Percentiles rank a stretch among this genome's conserved stretches.
Evolutionary conservation across 2,888 invertebrate genomes (phyloP).

Genomic region (Aromia moschata): DNA sequence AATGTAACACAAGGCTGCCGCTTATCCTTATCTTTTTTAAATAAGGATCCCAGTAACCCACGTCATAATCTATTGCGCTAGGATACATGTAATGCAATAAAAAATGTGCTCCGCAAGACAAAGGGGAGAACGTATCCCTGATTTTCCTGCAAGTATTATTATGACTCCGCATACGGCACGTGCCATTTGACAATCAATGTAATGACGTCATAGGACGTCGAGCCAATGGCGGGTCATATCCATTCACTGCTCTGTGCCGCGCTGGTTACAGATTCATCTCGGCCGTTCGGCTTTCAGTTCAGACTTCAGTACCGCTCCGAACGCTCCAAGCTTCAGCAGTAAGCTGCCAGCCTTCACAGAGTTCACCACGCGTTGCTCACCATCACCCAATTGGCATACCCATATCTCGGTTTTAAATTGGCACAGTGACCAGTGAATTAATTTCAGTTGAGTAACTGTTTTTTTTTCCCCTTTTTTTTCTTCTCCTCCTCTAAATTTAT

Average conservation of each 20-base stretch:
- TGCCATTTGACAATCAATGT: conserved; percentile 74
- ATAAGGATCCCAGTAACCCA: no score
- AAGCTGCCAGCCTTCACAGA: conserved; percentile 34
- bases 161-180: conserved; percentile 63
- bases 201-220: conserved; percentile 74
- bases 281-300: conserved; percentile 30
- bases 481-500: no score
- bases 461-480: no score
- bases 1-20: no score
- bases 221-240: conserved; percentile 71
- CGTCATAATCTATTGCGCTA: neutral
- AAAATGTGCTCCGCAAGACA: conserved; percentile 19
- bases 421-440: neutral
- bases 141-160: conserved; percentile 51
- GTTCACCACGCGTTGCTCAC: conserved; percentile 38
- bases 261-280: conserved; percentile 61
- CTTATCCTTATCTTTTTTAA: no score
- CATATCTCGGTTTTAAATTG: neutral
- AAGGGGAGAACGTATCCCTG: conserved; percentile 24
- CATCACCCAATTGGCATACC: conserved; percentile 9
- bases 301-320: conserved; percentile 52
- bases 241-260: conserved; percentile 70
- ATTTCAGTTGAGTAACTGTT: neutral
- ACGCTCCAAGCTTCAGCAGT: conserved; percentile 45
- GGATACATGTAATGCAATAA: neutral